phyloP scores from a whole-genome alignment of 1,140 invertebrate species.

The Neodiprion fabricii region DNA sequence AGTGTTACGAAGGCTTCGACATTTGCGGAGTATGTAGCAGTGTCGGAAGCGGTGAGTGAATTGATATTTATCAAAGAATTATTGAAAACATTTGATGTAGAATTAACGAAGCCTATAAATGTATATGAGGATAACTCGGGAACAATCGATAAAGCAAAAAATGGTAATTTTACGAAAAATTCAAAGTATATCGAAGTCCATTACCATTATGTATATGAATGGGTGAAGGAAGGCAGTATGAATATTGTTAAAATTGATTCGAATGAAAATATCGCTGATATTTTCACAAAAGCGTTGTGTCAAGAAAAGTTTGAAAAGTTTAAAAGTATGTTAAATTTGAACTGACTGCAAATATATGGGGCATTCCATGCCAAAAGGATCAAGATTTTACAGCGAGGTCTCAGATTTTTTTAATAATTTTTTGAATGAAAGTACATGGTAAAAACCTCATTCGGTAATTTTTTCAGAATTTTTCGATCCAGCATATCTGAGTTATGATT shows the following conservation, averaged over 20 bases:
- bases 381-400: too few relatives aligned
- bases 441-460: too few relatives aligned
- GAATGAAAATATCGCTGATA: not conserved
- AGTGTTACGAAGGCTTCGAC: slow-evolving; percentile 36
- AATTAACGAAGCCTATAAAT: not conserved
- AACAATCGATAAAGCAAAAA: not conserved
- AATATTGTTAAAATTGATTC: not conserved
- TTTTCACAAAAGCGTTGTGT: not conserved
- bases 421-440: too few relatives aligned
- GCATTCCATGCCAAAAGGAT: too few relatives aligned
- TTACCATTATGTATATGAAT: not conserved
- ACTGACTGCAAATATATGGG: too few relatives aligned
- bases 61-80: slow-evolving; percentile 27
- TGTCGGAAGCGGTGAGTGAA: slow-evolving; percentile 36
- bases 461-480: too few relatives aligned
- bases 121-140: not conserved
- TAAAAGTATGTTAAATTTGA: not conserved
- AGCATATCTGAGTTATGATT: too few relatives aligned
- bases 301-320: not conserved
- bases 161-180: not conserved
- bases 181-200: not conserved
- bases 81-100: not conserved
- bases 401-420: too few relatives aligned
- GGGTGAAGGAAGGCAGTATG: not conserved
- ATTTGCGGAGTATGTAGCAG: slow-evolving; percentile 38